Evolutionary conservation across 1,140 invertebrate species (phyloP), one percentile per base, ranked within the genome.

Genomic region (Drosophila sproati): DNA sequence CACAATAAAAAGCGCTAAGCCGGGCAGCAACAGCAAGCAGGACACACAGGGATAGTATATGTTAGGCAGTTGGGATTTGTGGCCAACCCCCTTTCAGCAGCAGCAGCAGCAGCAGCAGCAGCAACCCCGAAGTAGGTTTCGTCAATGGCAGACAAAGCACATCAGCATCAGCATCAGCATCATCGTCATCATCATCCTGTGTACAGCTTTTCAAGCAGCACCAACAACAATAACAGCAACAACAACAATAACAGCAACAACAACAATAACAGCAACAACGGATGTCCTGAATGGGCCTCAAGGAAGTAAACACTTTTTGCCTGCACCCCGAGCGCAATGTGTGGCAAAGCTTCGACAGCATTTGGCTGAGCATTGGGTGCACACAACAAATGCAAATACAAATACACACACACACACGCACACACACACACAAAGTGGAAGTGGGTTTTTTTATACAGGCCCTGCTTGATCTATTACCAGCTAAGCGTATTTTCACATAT

Each of bases 271-370:
- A 73, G 48, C 80, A 78, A 54, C 67, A 69, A 57, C 85, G 85
- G 83, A 89, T 80, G 70, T 83, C 73, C 80, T 88, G 80, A 55
- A 89, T 89, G 70, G 67, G 83, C 80, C 85, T 88, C 73, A 88
- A 88, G 83, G 83, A 88, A 88, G 83, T 77, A 88, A 83, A 83
- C 83, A 88, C 83, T 89, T 82, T 88, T 70, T 66, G 54, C 39
- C 63, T 47, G 71, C 69, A 73, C 73, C 77, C 77, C 72, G 48
- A 75, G 73, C 54, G 54, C 59, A 78, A 70, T 77, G 60, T 77
- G 79, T 72, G 60, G 63, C 74, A 77, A 71, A 74, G 78, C 82
- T 81, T 66, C 61, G 10, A 66, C 63, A 56, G 60, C 50, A 59
- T 75, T 71, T 66, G 48, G 54, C 39, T 62, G 45, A 34, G 57